Base-by-base conservation (phyloP, 1,140 invertebrate genomes). In the Gryllus bimaculatus region DNA sequence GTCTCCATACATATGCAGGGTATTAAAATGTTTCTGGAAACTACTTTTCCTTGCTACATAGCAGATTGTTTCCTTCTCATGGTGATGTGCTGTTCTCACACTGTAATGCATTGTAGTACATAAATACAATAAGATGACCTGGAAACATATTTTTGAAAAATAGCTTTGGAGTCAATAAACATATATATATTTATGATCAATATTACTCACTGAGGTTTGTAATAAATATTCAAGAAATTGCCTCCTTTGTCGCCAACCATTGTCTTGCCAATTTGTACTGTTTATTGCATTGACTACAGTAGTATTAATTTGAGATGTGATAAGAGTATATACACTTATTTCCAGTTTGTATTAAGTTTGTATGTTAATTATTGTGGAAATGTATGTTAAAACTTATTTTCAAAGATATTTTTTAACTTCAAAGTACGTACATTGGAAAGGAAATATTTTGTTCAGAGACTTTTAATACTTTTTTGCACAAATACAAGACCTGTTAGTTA, bases 401-500 rank as follows among this genome's bases (percentile, higher is more conserved):
- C 26, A 39, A 39, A 39, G 26, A 66, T 66, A 66, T 66, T 18
- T 13, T 66, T 66, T 66, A 66, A 66, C 10, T 66, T 13, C 10
- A 74, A 73, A 39, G 26, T n/a, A 76, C 47, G 47, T n/a, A 54
- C 26, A 26, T 21, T 13, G 21, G n/a, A 75, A 75, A 39, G 80
- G 26, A 39, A 79, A 78, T n/a, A 79, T 54, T 81, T 75, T 81
- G 79, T 79, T 66, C 54, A 66, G 18, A 39, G 26, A 39, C 26
- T 66, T 13, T 66, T 66, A 66, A 66, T 66, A 66, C 18, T 66
- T 66, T 13, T 13, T 66, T 66, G 5, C 26, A 39, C 26, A 39
- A 39, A 39, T 39, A 39, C 26, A 39, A 39, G 26, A 39, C 26
- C 26, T 39, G 26, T 39, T 39, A 39, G 26, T 39, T 39, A 39